Evolutionary conservation across 2,888 invertebrate genomes (phyloP), one percentile per base, ranked within the genome.

Genomic region (Caenorhabditis plicata): DNA sequence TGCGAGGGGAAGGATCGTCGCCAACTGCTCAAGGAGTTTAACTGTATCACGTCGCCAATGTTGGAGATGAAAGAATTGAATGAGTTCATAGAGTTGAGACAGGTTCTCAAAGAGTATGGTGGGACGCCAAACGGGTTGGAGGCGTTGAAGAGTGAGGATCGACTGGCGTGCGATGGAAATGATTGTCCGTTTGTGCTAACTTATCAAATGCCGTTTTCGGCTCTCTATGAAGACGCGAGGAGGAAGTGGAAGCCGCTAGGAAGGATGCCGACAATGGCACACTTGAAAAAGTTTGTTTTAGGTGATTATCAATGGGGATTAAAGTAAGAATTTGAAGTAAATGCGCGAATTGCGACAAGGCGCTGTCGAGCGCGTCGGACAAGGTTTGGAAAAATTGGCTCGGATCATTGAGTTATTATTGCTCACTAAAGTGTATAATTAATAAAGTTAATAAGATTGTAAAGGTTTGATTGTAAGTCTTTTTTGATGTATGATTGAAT

Each of bases 381-480:
- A 33, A 46, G 19, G 36, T 35, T 1, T 60, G 60, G 60, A 38
- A 22, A 13, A 38, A 41, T 4, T 43, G 42, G 15, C 23, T 60
- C n/a, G 60, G 60, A 22, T 38, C 33, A 0, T 38, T 42, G 43
- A 54, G 54, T 32, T 35, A 23, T 3, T 60, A 60, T 29, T 60
- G 60, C 35, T 60, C 60, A 2, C 46, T 60, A 7, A 54, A 54
- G 22, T 60, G 60, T 31, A 27, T 60, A n/a, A 32, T 50, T n/a
- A 47, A 39, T 35, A 54, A 49, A 38, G 53, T 54, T 1, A 35
- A 33, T 8, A 45, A 38, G 8, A 17, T 19, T 9, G 15, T 42
- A 8, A 29, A 31, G 9, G 20, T 17, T n/a, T n/a, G n/a, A n/a
- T n/a, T 13, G 11, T 11, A 11, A 11, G 4, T 11, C 4, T 31